These are phyloP conservation scores for Rhyacophila evoluta DNA, from an alignment of 2,888 invertebrate species.

Conservation along the genomic window DNA sequence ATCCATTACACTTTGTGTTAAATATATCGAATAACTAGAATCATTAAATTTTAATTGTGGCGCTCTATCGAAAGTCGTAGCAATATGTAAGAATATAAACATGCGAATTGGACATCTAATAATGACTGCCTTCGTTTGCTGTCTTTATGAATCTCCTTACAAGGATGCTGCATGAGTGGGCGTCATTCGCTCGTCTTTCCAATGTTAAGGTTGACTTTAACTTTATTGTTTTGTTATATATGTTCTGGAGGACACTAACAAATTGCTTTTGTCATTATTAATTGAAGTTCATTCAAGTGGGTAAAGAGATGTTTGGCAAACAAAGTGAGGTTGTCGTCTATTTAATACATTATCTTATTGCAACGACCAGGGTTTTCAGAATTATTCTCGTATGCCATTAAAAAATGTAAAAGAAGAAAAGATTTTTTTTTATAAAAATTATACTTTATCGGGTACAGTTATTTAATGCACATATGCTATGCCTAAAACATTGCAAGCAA, in stretches of 20 bases:
- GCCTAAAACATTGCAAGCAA: no score
- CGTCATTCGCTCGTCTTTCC: constrained; percentile 29
- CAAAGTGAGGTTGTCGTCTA: neutral
- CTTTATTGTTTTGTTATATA: neutral
- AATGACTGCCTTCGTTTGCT: constrained; percentile 42
- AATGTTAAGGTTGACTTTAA: constrained; percentile 40
- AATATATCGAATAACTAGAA: no score
- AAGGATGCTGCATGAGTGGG: constrained; percentile 40
- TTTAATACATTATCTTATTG: neutral
- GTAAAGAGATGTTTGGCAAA: neutral
- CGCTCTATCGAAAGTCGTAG: neutral
- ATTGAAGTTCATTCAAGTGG: constrained; percentile 2
- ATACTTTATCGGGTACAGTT: no score
- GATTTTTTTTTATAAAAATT: no score
- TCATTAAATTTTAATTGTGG: no score
- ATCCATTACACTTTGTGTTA: no score
- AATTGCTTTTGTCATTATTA: constrained; percentile 14
- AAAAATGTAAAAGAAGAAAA: no score
- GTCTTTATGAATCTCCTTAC: constrained; percentile 43
- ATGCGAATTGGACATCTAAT: constrained; percentile 10
- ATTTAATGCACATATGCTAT: no score
- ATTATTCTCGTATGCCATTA: no score
- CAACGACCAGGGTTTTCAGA: neutral
- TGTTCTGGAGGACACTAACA: neutral
- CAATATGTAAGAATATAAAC: constrained; percentile 1